Base-by-base conservation (phyloP, 2,113 vertebrate species). In the Cercocebus atys region DNA sequence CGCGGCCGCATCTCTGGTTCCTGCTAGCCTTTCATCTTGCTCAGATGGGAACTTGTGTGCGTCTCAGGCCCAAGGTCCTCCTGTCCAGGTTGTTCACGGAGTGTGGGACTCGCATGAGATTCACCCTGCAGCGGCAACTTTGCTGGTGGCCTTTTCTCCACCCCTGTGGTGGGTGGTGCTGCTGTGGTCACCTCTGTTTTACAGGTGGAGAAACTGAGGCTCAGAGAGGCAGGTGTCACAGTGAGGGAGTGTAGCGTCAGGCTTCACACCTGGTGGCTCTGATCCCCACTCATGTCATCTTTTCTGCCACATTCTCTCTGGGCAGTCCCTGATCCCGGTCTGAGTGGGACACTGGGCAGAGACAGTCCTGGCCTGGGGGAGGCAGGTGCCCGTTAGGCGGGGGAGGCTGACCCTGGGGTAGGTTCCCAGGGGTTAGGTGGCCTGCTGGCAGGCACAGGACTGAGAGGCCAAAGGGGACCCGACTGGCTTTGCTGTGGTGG, bases 41-140 rank as follows among this genome's bases (percentile, higher is more conserved):
- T 16, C 40, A 10, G 88, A 10, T 5, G 6, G 81, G 40, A n/a
- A 22, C 45, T 16, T 0, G 18, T 8, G 1, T 88, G 30, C 17
- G 0, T 43, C 20, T 4, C 10, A 1, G 72, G 6, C 22, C 50
- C 8, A 16, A 14, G 22, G 4, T 27, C 40, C 25, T 61, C 13
- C 32, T 27, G 17, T 35, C 47, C 30, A 61, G 47, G 7, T 3
- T 38, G 35, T 76, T 4, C 3, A 17, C 40, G 78, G 45, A 17
- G 17, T 6, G 27, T 35, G 20, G 38, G 0, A 12, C 20, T 8
- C 5, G 18, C 11, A 2, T 22, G 23, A 10, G 25, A 3, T 64
- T 8, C 6, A 5, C 22, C 35, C 32, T 9, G 55, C 25, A 1
- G 25, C 2, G 0, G 8, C 2, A 6, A 66, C n/a, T 23, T 73